A percentile compares a stretch with the other conserved stretches of the same genome.
Conservation (phyloP, 2,797 vertebrate species). For the Mastacembelus armatus region DNA sequence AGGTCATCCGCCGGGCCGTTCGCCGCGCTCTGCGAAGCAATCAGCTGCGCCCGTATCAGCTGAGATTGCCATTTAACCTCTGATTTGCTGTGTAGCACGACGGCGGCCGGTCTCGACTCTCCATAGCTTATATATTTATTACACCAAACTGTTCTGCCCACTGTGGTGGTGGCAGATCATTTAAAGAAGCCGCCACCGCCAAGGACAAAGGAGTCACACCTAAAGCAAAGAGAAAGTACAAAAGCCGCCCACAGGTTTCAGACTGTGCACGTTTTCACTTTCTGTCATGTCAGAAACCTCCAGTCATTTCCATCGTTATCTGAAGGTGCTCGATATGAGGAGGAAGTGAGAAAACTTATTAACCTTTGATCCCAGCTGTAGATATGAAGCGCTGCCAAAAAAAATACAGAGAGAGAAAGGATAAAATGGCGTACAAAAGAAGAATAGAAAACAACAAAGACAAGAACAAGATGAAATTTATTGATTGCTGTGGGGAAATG, state of each 20-base stretch:
- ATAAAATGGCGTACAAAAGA: constrained; percentile 24
- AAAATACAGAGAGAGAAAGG: constrained; percentile 6
- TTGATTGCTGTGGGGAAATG: constrained; percentile 45
- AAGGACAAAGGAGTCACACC: constrained; percentile 36
- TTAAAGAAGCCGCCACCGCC: not conserved
- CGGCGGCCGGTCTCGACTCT: constrained; percentile 3
- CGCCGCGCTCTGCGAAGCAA: constrained; percentile 26
- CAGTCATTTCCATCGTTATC: constrained; percentile 27
- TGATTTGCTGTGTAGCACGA: constrained; percentile 27
- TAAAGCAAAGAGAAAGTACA: not conserved
- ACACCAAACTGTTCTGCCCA: not conserved
- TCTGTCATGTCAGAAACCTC: constrained; percentile 23
- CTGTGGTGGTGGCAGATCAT: not conserved
- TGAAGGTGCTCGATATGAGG: constrained; percentile 17
- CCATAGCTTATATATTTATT: constrained; percentile 16
- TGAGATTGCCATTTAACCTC: constrained; percentile 62
- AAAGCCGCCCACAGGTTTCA: not conserved
- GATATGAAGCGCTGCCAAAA: constrained; percentile 44
- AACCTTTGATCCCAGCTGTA: constrained; percentile 62
- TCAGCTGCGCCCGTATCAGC: constrained; percentile 17
- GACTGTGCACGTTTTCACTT: constrained; percentile 3
- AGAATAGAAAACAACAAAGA: constrained; percentile 24
- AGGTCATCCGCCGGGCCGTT: not conserved
- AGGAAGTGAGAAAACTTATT: constrained; percentile 55
- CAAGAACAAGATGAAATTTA: constrained; percentile 31